phyloP scores from a whole-genome alignment of 2,113 vertebrate genomes.

The Callocephalon fimbriatum region DNA sequence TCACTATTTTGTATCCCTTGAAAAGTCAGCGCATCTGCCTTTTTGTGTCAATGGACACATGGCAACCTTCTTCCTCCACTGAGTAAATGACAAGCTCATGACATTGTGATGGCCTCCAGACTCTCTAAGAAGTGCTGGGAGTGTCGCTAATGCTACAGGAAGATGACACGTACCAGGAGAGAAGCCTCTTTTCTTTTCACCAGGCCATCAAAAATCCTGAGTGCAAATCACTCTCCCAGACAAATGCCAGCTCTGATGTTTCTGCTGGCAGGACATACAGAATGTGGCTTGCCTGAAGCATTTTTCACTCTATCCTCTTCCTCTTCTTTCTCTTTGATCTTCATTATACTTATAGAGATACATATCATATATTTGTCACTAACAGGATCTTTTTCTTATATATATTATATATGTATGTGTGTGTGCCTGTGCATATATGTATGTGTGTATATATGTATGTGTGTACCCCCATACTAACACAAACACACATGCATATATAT shows the following conservation, averaged over 20 bases:
- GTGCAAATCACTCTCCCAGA: background rate
- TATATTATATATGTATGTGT: too few relatives aligned
- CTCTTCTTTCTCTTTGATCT: background rate
- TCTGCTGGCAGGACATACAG: background rate
- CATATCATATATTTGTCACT: background rate
- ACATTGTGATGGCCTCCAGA: background rate
- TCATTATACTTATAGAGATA: background rate
- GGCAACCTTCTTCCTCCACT: fast-evolving
- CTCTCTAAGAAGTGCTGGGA: background rate
- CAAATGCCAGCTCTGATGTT: background rate
- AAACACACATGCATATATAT: fast-evolving
- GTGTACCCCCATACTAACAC: background rate
- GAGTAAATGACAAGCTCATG: background rate
- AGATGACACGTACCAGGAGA: background rate
- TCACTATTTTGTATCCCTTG: background rate
- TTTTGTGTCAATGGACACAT: background rate
- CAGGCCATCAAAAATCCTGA: background rate
- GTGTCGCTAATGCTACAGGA: background rate
- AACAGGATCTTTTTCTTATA: background rate
- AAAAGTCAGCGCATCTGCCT: background rate
- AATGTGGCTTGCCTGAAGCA: fast-evolving
- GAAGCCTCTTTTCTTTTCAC: background rate
- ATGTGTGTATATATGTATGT: background rate
- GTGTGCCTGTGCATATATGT: fast-evolving
- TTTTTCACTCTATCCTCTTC: background rate